These are phyloP conservation scores for Dendrolimus pini DNA, from an alignment of 2,888 invertebrate genomes.

Conservation along the genomic window DNA sequence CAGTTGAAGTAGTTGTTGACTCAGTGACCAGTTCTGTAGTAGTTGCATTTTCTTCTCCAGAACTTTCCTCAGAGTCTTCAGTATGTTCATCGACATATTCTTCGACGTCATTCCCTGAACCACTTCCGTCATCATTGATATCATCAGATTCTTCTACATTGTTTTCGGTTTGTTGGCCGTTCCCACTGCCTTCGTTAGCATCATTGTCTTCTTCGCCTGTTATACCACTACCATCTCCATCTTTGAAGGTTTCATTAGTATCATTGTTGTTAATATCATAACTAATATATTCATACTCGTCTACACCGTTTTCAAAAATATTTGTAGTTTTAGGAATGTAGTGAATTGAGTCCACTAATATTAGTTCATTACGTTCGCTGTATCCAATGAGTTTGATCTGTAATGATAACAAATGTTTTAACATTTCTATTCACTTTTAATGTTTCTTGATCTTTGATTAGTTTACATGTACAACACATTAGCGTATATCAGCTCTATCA, in stretches of 20 bases:
- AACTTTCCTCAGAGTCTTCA: background rate
- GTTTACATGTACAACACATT: background rate
- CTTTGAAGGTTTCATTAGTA: background rate
- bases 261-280: conserved; percentile 2
- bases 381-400: conserved; percentile 28
- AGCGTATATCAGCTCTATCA: background rate
- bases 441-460: background rate
- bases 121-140: background rate
- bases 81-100: no score
- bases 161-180: background rate
- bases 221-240: conserved; percentile 1
- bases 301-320: background rate
- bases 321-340: conserved; percentile 10
- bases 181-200: background rate
- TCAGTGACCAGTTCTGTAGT: background rate
- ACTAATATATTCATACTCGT: conserved; percentile 1
- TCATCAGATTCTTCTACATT: background rate
- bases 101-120: background rate
- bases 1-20: background rate
- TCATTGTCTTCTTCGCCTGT: background rate
- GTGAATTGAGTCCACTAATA: conserved; percentile 24
- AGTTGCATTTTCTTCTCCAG: background rate
- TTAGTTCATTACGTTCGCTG: conserved; percentile 18
- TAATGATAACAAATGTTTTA: conserved; percentile 12
- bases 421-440: background rate